A percentile compares a stretch with the other conserved stretches of the same genome.
Evolutionary conservation across 2,797 vertebrate species (phyloP).

Genomic region (Rousettus madagascariensis): DNA sequence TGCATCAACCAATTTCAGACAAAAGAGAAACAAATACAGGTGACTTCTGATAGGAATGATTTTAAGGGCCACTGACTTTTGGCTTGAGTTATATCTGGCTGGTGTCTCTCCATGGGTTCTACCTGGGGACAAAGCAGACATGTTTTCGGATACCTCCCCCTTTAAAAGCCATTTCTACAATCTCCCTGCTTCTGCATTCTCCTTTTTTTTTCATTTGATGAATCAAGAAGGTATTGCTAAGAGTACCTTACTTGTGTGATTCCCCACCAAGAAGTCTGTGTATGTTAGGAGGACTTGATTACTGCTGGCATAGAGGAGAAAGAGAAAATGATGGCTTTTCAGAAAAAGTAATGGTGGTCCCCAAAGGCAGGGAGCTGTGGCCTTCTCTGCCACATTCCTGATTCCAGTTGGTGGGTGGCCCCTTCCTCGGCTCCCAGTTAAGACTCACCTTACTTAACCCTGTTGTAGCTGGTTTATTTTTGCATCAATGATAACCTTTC

Average conservation of each 20-base stretch:
- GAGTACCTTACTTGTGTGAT: no score
- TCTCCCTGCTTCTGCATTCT: background rate
- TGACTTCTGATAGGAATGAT: background rate
- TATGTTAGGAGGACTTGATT: background rate
- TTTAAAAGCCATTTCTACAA: background rate
- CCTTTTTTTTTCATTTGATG: background rate
- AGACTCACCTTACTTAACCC: background rate
- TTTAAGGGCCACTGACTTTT: background rate
- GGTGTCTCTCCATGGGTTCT: background rate
- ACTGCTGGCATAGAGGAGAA: accelerated
- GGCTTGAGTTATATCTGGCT: background rate
- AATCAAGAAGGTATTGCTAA: background rate
- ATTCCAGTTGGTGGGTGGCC: background rate
- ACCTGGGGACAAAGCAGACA: background rate
- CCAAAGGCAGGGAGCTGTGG: no score
- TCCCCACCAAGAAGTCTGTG: background rate
- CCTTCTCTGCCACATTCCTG: background rate
- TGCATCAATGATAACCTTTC: background rate
- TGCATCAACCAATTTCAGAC: background rate
- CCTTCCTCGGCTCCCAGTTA: background rate
- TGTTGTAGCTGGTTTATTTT: background rate
- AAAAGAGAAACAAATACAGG: background rate
- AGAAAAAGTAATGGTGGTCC: background rate
- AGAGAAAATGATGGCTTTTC: background rate
- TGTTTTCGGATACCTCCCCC: background rate